Base-by-base conservation (phyloP, 2,888 invertebrate species). In the Oligia fasciuncula region DNA sequence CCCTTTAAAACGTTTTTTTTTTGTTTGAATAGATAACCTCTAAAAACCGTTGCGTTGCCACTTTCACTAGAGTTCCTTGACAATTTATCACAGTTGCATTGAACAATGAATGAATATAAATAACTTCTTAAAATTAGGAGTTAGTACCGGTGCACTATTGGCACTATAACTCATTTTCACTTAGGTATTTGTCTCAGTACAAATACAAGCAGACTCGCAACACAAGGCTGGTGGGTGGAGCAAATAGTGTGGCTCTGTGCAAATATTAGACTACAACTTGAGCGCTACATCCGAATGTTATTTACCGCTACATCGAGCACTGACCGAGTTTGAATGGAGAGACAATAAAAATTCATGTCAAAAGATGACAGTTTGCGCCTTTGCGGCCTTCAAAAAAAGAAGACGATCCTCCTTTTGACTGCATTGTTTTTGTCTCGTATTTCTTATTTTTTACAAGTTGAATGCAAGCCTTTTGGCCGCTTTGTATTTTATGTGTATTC, bases 251-350 rank as follows among this genome's bases (percentile, higher is more conserved):
- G 51, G 46, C 13, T 35, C 62, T 63, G 35, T 40, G 62, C 68
- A 84, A 84, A 84, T 40, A 84, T 86, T 86, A 73, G 79, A 63
- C 14, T 46, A 76, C 74, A 69, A 81, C 87, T 86, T 51, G 63
- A 76, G 68, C 71, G 68, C 40, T 67, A 74, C 63, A 40, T 68
- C 63, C 69, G 73, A 65, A 69, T 79, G 73, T 77, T 77, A 66
- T 86, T 77, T 81, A 81, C 78, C 57, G 62, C 60, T 74, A 79
- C 73, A 72, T 54, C 4, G 57, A 63, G 13, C 51, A 65, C 43
- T 51, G 51, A 40, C 35, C n/a, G 51, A 69, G 60, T 63, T 62
- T 60, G 23, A 66, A 74, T 74, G 14, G 67, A 51, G n/a, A 9
- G 40, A 49, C 3, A 29, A 57, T 62, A 63, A 57, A 40, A 63